Conservation (phyloP, 1,140 invertebrate genomes). For the Palaemon carinicauda region DNA sequence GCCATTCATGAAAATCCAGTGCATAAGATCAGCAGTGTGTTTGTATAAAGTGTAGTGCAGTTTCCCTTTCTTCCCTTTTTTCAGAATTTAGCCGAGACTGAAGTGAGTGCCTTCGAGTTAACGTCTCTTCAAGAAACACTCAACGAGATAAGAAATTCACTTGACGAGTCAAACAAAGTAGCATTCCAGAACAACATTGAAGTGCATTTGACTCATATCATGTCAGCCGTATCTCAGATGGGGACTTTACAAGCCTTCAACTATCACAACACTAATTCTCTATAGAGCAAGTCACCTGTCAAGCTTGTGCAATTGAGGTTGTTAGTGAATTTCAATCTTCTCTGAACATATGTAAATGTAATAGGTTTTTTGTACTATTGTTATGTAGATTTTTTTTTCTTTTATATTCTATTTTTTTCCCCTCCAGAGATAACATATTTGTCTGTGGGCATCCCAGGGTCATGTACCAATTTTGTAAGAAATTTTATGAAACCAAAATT, state of each 20-base stretch:
- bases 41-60: no score
- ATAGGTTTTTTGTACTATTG: neutral
- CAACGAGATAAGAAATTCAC: conserved; percentile 83
- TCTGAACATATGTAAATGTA: no score
- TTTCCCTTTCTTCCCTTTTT: conserved; percentile 62
- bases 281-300: neutral
- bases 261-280: conserved; percentile 29
- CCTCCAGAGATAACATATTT: no score
- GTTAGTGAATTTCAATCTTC: neutral
- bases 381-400: no score
- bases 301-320: neutral
- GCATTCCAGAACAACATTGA: conserved; percentile 91
- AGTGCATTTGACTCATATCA: conserved; percentile 91
- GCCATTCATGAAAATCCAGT: no score
- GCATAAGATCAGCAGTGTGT: no score
- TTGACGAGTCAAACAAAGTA: conserved; percentile 80
- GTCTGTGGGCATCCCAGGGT: no score
- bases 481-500: no score
- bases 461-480: no score
- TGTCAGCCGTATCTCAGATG: conserved; percentile 79
- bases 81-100: conserved; percentile 85
- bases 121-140: conserved; percentile 93
- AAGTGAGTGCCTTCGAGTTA: conserved; percentile 89
- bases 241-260: conserved; percentile 65
- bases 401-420: no score